Percentiles rank a stretch among this genome's conserved stretches.
These are phyloP conservation scores for Macroramphosus scolopax DNA, from an alignment of 2,797 vertebrate genomes.

Conservation along the genomic window DNA sequence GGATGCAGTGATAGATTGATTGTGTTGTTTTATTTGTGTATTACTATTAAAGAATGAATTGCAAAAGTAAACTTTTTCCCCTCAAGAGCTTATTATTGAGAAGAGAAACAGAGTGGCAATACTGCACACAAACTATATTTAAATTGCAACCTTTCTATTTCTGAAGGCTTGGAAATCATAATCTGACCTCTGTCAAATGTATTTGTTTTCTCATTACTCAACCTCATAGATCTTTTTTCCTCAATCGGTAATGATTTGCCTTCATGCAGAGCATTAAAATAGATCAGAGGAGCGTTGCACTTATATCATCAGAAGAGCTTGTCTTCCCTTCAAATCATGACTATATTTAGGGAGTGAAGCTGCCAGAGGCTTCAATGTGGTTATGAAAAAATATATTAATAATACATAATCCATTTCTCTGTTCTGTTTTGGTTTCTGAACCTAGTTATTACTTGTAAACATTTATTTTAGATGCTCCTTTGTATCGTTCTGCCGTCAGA, in stretches of 20 bases:
- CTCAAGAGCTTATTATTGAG: no score
- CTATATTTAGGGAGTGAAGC: conserved; percentile 66
- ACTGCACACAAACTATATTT: no score
- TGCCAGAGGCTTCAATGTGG: conserved; percentile 51
- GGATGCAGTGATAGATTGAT: no score
- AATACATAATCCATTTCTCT: conserved; percentile 34
- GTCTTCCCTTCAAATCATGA: conserved; percentile 52
- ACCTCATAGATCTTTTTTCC: conserved; percentile 30
- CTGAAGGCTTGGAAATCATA: conserved; percentile 29
- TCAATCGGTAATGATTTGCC: conserved; percentile 42
- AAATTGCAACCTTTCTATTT: no score
- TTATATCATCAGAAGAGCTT: conserved; percentile 62
- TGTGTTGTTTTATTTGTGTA: no score
- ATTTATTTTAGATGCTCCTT: conserved; percentile 26
- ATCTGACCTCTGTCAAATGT: conserved; percentile 50
- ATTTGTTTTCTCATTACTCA: conserved; percentile 61
- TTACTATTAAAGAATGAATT: no score
- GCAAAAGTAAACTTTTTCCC: no score
- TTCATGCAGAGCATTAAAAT: conserved; percentile 56
- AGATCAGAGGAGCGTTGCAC: conserved; percentile 57
- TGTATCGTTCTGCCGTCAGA: conserved; percentile 14
- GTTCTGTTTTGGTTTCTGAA: conserved; percentile 6
- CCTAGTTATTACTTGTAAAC: no score
- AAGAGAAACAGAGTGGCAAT: no score
- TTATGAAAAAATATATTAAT: conserved; percentile 22